Base-by-base conservation (phyloP, 2,888 invertebrate species). In the Hirtodrosophila cameraria region DNA sequence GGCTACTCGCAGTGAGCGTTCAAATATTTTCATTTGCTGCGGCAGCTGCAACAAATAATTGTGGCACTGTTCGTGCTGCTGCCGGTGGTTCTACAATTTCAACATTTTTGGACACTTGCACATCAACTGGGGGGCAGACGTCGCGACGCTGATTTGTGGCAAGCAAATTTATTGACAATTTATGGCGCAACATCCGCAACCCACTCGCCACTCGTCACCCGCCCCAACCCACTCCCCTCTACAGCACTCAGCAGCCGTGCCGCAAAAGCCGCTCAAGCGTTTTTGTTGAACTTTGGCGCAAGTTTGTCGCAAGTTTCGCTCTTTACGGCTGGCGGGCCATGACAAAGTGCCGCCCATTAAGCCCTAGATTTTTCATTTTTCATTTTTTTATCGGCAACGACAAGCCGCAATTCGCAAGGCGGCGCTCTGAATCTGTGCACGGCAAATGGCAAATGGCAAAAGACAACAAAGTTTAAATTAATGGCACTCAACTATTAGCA, bases 401-500 rank as follows among this genome's bases (percentile, higher is more conserved):
- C 33, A 57, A 33, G 30, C 4, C 1, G 35, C 16, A 4, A 7
- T 23, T 23, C 12, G 23, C 9, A 6, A n/a, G n/a, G n/a, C n/a
- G 27, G 41, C 8, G 28, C 30, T 28, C 54, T 33, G 57, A 69
- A 69, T 69, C 63, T 59, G 28, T 46, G 68, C 67, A 46, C 20
- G 58, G 28, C 30, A 70, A 46, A 55, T 43, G 59, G 60, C 75
- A 60, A 62, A 53, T 63, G 46, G 63, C 60, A 60, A 68, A 70
- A 74, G 66, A 70, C 74, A 74, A 74, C 70, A 81, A 82, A 82
- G 87, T 86, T 82, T 75, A 82, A 82, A 82, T 86, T 84, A 86
- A 86, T 82, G 82, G 78, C 85, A 78, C 78, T 82, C 78, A 81
- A 86, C 87, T 82, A 82, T 82, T 82, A 82, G 78, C 63, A 70